phyloP scores from a whole-genome alignment of 2,888 invertebrate species.

The Euclidia mi region DNA sequence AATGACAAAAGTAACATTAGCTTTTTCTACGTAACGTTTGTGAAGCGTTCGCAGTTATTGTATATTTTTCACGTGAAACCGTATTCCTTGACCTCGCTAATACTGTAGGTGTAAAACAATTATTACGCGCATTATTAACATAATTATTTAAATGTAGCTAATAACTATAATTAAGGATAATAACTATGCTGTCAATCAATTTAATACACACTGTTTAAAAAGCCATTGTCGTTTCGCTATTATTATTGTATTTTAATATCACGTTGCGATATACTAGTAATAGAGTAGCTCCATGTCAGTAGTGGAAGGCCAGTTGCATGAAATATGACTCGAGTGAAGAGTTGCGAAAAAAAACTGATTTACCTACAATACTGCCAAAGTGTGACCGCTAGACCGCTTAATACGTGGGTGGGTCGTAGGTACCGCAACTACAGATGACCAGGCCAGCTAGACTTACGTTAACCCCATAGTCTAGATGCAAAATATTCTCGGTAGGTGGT shows the following conservation, averaged over 20 bases:
- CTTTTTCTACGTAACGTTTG: conserved; percentile 27
- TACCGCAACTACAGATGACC: no score
- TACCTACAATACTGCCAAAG: no score
- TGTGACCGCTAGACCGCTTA: no score
- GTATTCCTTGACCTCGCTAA: conserved; percentile 9
- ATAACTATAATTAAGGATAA: conserved; percentile 11
- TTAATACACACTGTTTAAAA: background rate
- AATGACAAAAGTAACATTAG: conserved; percentile 30
- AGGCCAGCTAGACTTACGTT: no score
- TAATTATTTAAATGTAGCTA: conserved; percentile 14
- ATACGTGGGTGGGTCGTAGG: no score
- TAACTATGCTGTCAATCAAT: conserved; percentile 19
- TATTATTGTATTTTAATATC: background rate
- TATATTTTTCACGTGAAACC: background rate
- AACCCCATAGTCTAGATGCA: no score
- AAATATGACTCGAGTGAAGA: no score
- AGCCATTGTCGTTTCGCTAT: conserved; percentile 4
- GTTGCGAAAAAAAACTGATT: no score
- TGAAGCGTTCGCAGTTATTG: conserved; percentile 31
- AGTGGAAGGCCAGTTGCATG: no score
- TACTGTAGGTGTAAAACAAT: background rate
- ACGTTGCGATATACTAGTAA: no score
- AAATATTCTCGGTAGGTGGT: no score
- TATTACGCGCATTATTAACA: conserved; percentile 8
- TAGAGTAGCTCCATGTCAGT: no score